Conservation (phyloP, 2,113 vertebrate genomes). For the Ceyx margarethae region DNA sequence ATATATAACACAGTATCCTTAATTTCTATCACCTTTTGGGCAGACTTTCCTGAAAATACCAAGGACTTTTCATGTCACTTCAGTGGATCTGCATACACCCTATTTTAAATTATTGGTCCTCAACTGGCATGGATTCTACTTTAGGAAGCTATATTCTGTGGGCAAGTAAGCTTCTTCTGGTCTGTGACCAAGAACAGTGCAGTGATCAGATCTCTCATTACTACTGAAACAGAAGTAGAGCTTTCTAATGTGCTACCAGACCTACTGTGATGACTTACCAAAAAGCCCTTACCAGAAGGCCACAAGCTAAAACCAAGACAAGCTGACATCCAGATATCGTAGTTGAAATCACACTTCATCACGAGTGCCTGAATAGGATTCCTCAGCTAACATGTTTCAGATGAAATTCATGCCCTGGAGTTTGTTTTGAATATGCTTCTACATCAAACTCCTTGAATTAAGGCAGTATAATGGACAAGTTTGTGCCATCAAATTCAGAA, state of each 20-base stretch:
- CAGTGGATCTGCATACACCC: not conserved
- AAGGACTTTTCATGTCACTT: not conserved
- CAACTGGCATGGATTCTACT: not conserved
- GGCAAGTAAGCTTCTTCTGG: not conserved
- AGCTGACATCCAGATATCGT: not conserved
- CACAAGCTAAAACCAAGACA: not conserved
- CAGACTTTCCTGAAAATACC: too few species aligned
- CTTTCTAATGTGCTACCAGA: not conserved
- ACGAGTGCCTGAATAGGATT: not conserved
- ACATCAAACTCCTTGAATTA: not conserved
- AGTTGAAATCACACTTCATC: not conserved
- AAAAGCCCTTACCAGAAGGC: not conserved
- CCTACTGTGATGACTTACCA: not conserved
- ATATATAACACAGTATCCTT: not conserved
- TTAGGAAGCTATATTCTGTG: not conserved
- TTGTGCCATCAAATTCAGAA: not conserved
- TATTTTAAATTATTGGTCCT: not conserved
- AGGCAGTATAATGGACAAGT: not conserved
- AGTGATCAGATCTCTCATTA: not conserved
- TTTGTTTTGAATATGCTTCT: not conserved
- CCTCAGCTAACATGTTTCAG: not conserved
- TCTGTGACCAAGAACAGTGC: not conserved
- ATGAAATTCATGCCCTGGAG: not conserved
- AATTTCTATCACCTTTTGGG: not conserved
- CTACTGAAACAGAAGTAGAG: not conserved